Conservation (phyloP, 2,113 vertebrate genomes). For the Triplophysa tibetana region DNA sequence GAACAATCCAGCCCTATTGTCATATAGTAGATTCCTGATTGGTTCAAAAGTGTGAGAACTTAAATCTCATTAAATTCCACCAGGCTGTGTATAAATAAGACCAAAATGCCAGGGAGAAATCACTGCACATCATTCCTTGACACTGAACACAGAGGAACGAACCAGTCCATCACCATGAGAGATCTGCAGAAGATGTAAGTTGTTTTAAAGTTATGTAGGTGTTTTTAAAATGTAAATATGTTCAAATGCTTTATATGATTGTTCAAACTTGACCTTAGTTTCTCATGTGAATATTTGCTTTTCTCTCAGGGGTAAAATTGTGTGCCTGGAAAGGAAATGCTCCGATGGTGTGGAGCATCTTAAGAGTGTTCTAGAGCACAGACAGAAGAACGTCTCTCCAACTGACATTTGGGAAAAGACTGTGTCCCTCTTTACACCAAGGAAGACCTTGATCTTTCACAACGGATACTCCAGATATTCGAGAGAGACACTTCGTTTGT, state of each 20-base stretch:
- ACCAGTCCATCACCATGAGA: slow-evolving; percentile 63
- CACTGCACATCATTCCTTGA: slow-evolving; percentile 44
- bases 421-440: slow-evolving; percentile 69
- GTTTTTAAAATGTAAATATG: not conserved
- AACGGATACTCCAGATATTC: slow-evolving; percentile 70
- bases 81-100: slow-evolving; percentile 60
- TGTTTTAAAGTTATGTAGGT: not conserved
- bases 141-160: slow-evolving; percentile 30
- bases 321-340: slow-evolving; percentile 71
- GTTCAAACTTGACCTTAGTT: not conserved
- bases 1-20: slow-evolving; percentile 71
- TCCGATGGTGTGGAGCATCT: slow-evolving; percentile 62
- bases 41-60: slow-evolving; percentile 73
- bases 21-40: slow-evolving; percentile 64
- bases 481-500: slow-evolving; percentile 70
- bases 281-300: not conserved
- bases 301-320: slow-evolving; percentile 64
- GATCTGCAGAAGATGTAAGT: slow-evolving; percentile 70
- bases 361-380: slow-evolving; percentile 59
- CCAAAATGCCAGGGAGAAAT: slow-evolving; percentile 42
- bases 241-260: not conserved
- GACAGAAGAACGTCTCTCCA: slow-evolving; percentile 57
- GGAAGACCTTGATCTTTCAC: slow-evolving; percentile 65
- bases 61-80: slow-evolving; percentile 59
- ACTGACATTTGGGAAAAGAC: slow-evolving; percentile 73